Conservation (phyloP, 1,140 invertebrate species). For the Rhopalosiphum padi region DNA sequence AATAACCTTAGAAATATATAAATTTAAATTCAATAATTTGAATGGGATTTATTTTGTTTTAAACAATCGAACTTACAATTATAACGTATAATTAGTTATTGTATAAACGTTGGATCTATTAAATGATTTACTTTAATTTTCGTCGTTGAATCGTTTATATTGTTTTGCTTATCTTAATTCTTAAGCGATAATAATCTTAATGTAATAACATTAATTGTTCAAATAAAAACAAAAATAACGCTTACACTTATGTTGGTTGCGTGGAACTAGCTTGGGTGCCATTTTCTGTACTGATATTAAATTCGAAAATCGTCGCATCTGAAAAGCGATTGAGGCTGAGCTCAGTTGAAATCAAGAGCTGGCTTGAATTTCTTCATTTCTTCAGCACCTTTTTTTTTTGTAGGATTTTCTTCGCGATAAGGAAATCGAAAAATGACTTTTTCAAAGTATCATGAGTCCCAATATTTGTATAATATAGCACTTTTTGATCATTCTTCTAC, state of each 20-base stretch:
- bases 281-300: not conserved
- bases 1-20: not conserved
- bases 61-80: not conserved
- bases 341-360: not conserved
- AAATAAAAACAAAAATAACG: not conserved
- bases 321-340: not conserved
- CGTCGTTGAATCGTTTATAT: not conserved
- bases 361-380: not conserved
- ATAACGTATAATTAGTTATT: not conserved
- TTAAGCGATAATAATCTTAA: not conserved
- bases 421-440: not conserved
- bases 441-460: not conserved
- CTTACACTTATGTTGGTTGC: not conserved
- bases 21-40: not conserved
- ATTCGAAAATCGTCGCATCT: not conserved
- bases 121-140: not conserved
- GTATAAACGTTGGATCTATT: not conserved
- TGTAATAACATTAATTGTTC: not conserved
- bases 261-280: not conserved
- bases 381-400: not conserved
- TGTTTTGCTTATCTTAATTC: not conserved
- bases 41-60: not conserved
- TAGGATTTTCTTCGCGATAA: not conserved
- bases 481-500: not conserved
- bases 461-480: not conserved